Base-by-base conservation (phyloP, 2,888 invertebrate species). In the Sinhomidia bicolor region DNA sequence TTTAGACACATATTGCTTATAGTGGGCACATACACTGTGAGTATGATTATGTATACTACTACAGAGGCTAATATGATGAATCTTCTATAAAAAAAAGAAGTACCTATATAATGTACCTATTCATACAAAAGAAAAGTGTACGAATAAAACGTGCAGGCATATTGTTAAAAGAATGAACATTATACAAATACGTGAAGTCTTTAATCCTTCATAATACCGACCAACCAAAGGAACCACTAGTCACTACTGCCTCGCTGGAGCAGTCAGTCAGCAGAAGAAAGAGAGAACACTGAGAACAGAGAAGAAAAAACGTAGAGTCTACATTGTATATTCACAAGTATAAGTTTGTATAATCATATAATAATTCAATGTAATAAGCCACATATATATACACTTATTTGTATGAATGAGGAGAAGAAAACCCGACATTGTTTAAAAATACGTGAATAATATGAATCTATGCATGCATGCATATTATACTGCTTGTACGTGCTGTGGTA, bases 201-300 rank as follows among this genome's bases (percentile, higher is more conserved):
- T 83, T 83, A 83, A 83, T 83, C 83, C 83, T 83, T 83, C 83
- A 83, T 83, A 71, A 83, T 83, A 74, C 83, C 82, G 62, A 82
- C 74, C 74, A 71, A 74, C 68, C 44, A n/a, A 82, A 82, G 82
- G 82, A 82, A 82, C 83, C 83, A 83, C 83, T 83, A 68, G 82
- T 60, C 60, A 60, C 60, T 36, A 68, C 14, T 71, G 71, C 68
- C 83, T 83, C 57, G 32, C 26, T 74, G 74, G 41, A 83, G 74
- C 74, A 83, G 83, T 57, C 71, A 82, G 82, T 29, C 29, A 47
- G 32, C 14, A 54, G n/a, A n/a, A n/a, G n/a, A n/a, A n/a, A n/a
- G n/a, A n/a, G n/a, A n/a, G n/a, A n/a, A n/a, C n/a, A n/a, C n/a
- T n/a, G n/a, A n/a, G n/a, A n/a, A n/a, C n/a, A n/a, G n/a, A n/a